A percentile compares a stretch with the other conserved stretches of the same genome.
Conservation (phyloP, 2,888 invertebrate genomes). For the Acanthosepion pharaonis region DNA sequence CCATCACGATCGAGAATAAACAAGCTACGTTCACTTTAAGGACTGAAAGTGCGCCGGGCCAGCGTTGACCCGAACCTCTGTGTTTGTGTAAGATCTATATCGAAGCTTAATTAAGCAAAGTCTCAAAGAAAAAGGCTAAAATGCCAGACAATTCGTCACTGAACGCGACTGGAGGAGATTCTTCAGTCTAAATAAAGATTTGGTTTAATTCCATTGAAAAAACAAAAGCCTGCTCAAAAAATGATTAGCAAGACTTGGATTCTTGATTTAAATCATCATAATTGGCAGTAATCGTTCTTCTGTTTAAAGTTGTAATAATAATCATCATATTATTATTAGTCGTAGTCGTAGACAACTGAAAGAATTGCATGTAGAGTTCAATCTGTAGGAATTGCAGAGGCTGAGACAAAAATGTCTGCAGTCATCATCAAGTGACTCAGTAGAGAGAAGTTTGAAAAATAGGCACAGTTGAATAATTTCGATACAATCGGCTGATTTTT, state of each 20-base stretch:
- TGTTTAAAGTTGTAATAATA: not conserved
- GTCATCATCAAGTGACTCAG: no score
- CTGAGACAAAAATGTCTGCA: no score
- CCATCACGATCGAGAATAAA: not conserved
- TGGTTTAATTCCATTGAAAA: not conserved
- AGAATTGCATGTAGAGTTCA: no score
- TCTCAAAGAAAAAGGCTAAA: not conserved
- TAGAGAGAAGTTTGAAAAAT: no score
- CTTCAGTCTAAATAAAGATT: conserved; percentile 33
- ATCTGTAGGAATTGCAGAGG: no score
- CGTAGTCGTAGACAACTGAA: no score
- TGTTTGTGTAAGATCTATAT: not conserved
- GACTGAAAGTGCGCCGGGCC: not conserved
- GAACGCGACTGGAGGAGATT: not conserved
- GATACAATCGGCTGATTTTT: no score
- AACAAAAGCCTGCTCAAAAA: not conserved
- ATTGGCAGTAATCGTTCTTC: not conserved
- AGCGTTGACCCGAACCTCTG: not conserved
- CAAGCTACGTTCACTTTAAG: not conserved
- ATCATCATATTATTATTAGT: not conserved
- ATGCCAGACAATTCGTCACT: not conserved
- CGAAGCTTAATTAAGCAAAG: not conserved
- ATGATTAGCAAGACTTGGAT: not conserved
- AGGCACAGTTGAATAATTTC: no score
- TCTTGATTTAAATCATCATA: not conserved